A percentile compares a stretch with the other conserved stretches of the same genome.
Conservation (phyloP, 2,888 invertebrate genomes). For the Tyria jacobaeae region DNA sequence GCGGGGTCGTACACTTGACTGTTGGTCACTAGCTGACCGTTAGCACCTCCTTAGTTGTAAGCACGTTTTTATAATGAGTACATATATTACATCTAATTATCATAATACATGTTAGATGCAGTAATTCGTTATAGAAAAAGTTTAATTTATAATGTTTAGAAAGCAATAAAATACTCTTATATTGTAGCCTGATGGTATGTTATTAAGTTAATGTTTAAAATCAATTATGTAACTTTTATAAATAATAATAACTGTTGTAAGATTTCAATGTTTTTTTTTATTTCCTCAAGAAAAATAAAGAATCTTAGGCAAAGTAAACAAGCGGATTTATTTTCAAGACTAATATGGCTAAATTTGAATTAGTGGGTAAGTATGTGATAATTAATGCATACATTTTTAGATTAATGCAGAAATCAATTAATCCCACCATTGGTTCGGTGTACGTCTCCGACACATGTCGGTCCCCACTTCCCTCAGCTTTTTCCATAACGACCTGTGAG, state of each 20-base stretch:
- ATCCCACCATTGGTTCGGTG: slow-evolving; percentile 84
- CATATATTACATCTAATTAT: slow-evolving; percentile 8
- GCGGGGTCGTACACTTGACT: slow-evolving; percentile 61
- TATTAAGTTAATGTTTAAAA: neutral
- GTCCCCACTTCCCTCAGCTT: slow-evolving; percentile 87
- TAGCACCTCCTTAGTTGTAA: slow-evolving; percentile 54
- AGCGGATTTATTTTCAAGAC: too few species aligned
- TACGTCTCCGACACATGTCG: slow-evolving; percentile 87
- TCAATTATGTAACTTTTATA: neutral
- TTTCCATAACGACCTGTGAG: slow-evolving; percentile 88
- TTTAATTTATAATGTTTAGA: neutral
- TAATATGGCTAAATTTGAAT: neutral
- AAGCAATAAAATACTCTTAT: neutral
- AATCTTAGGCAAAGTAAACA: too few species aligned
- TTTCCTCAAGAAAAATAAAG: too few species aligned
- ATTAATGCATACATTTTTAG: slow-evolving; percentile 63
- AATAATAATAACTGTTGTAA: neutral
- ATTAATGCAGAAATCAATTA: slow-evolving; percentile 82
- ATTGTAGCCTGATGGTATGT: neutral
- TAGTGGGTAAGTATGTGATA: slow-evolving; percentile 34
- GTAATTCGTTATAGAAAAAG: neutral
- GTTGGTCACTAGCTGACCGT: slow-evolving; percentile 54
- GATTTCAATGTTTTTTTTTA: too few species aligned
- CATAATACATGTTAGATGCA: slow-evolving; percentile 2
- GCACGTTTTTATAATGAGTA: slow-evolving; percentile 27